A percentile compares a stretch with the other conserved stretches of the same genome.
phyloP scores from a whole-genome alignment of 2,888 invertebrate genomes.

The Mythimna impura region DNA sequence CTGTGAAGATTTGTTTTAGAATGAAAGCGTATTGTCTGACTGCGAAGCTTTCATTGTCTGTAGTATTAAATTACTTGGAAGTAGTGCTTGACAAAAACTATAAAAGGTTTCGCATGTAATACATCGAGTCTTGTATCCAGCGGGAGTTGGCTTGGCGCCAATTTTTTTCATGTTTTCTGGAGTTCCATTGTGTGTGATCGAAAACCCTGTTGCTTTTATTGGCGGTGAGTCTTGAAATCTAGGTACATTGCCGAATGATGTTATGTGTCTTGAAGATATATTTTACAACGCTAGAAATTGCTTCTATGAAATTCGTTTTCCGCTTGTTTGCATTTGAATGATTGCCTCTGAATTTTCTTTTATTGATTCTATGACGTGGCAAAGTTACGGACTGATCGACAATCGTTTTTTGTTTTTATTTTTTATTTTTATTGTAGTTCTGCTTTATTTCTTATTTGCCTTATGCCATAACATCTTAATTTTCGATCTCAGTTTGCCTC shows the following conservation, averaged over 20 bases:
- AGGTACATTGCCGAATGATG: conserved; percentile 44
- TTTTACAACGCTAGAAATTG: conserved; percentile 34
- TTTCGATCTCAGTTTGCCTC: background rate
- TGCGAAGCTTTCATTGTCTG: conserved; percentile 64
- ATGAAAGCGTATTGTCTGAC: conserved; percentile 75
- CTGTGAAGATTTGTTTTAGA: conserved; percentile 74
- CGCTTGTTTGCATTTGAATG: conserved; percentile 15
- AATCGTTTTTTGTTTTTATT: background rate
- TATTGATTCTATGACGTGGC: conserved; percentile 3
- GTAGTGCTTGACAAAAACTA: conserved; percentile 76
- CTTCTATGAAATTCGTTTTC: conserved; percentile 17
- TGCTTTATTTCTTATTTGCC: too few relatives aligned
- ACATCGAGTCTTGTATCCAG: conserved; percentile 74
- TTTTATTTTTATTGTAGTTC: background rate
- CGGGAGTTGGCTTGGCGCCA: conserved; percentile 79
- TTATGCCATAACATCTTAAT: background rate
- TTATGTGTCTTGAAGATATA: conserved; percentile 39
- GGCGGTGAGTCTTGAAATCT: conserved; percentile 44
- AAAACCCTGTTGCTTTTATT: conserved; percentile 71
- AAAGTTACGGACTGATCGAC: background rate
- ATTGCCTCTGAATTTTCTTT: conserved; percentile 3
- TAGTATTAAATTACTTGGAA: conserved; percentile 78
- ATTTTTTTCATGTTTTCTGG: conserved; percentile 77
- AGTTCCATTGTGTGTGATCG: conserved; percentile 64
- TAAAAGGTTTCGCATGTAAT: conserved; percentile 79